Percentiles rank a stretch among this genome's conserved stretches.
Evolutionary conservation across 2,888 invertebrate species (phyloP).

Genomic region (Crematogaster levior): DNA sequence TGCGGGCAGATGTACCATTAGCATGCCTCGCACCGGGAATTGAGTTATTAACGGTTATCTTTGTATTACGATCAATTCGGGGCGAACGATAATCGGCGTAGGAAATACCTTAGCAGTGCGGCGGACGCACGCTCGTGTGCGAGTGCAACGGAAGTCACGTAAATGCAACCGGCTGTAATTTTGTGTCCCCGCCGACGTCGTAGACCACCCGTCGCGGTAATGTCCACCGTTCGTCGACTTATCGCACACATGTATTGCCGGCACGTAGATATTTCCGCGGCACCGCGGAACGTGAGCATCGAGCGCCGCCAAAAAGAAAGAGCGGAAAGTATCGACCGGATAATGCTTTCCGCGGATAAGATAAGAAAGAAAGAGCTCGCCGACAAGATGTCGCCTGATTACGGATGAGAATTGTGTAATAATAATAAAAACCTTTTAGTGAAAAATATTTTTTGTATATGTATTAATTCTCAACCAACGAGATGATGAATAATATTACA

Average conservation of each 20-base stretch:
- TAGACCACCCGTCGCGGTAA: slow-evolving; percentile 56
- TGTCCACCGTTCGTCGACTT: slow-evolving; percentile 67
- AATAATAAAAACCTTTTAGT: too few relatives aligned
- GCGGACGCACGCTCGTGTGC: slow-evolving; percentile 14
- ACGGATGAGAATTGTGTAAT: background rate
- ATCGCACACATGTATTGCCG: slow-evolving; percentile 49
- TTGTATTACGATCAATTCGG: slow-evolving; percentile 79
- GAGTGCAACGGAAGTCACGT: slow-evolving; percentile 63
- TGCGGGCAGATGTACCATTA: slow-evolving; percentile 65
- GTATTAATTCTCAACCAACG: too few relatives aligned
- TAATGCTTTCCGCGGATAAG: background rate
- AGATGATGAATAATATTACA: too few relatives aligned
- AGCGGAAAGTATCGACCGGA: slow-evolving; percentile 34
- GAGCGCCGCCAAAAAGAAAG: slow-evolving; percentile 31
- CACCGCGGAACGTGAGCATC: slow-evolving; percentile 46
- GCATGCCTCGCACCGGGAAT: slow-evolving; percentile 69
- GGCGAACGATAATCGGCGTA: slow-evolving; percentile 75
- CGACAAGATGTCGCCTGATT: slow-evolving; percentile 18
- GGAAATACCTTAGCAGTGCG: slow-evolving; percentile 64
- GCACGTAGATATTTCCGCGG: slow-evolving; percentile 54
- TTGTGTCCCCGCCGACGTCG: slow-evolving; percentile 59
- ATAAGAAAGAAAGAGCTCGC: background rate
- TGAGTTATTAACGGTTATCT: slow-evolving; percentile 80
- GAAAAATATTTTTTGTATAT: too few relatives aligned
- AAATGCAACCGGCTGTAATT: slow-evolving; percentile 68